Evolutionary conservation across 2,797 vertebrate genomes (phyloP).

Genomic region (Urophycis tenuis): DNA sequence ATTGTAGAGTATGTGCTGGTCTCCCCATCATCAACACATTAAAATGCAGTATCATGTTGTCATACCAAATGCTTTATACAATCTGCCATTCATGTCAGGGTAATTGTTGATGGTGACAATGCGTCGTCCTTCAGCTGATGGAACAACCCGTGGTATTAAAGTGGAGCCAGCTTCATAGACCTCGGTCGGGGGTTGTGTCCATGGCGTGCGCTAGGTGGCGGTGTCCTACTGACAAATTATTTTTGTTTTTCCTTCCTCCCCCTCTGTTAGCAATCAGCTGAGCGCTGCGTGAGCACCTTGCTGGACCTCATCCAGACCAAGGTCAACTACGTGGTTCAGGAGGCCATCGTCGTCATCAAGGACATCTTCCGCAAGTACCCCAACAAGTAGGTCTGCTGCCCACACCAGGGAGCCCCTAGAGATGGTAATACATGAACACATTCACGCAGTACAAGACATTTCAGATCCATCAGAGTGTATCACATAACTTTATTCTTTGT

Average conservation of each 20-base stretch:
- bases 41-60: neutral
- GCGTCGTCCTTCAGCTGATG: neutral
- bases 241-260: conserved; percentile 1
- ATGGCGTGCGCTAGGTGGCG: conserved; percentile 22
- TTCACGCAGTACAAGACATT: too few relatives aligned
- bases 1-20: too few relatives aligned
- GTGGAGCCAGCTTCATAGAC: neutral
- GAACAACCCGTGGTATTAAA: neutral
- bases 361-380: conserved; percentile 99
- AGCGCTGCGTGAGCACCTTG: conserved; percentile 92
- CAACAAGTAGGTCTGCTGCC: conserved; percentile 82
- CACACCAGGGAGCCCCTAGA: neutral
- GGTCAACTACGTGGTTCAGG: conserved; percentile 97
- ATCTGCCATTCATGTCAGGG: neutral
- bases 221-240: conserved; percentile 9
- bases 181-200: conserved; percentile 1
- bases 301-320: conserved; percentile 97
- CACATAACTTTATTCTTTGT: too few relatives aligned
- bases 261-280: conserved; percentile 83
- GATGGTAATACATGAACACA: too few relatives aligned
- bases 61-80: neutral
- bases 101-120: neutral
- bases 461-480: too few relatives aligned
- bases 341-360: conserved; percentile 96
- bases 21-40: neutral